These are phyloP conservation scores for Lysandra bellargus DNA, from an alignment of 2,888 invertebrate genomes.

Conservation along the genomic window DNA sequence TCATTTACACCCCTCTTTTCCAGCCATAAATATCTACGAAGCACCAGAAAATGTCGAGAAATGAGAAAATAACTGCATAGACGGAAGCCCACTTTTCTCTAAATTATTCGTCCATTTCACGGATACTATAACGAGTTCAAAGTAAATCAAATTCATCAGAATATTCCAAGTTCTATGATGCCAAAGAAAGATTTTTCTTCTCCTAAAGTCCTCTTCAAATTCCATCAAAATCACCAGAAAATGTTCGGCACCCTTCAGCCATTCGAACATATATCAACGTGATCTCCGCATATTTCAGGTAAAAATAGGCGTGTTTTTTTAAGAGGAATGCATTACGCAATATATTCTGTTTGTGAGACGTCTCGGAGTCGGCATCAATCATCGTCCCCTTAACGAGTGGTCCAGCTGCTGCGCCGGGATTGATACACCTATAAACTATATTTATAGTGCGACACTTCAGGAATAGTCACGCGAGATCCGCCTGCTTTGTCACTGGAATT, in stretches of 20 bases:
- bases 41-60: background rate
- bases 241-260: background rate
- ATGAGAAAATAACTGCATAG: background rate
- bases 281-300: slow-evolving; percentile 28
- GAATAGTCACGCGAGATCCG: slow-evolving; percentile 53
- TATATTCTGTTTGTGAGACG: slow-evolving; percentile 44
- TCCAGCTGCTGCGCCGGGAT: slow-evolving; percentile 72
- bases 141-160: background rate
- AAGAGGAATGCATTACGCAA: slow-evolving; percentile 43
- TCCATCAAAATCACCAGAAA: background rate
- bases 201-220: background rate
- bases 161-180: background rate
- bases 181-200: background rate
- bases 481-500: background rate
- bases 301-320: slow-evolving; percentile 33
- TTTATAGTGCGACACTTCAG: slow-evolving; percentile 68
- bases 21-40: background rate
- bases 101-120: background rate
- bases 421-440: slow-evolving; percentile 77
- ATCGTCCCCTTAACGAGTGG: slow-evolving; percentile 72
- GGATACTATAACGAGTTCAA: background rate
- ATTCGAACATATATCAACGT: slow-evolving; percentile 7
- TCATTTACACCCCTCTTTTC: background rate
- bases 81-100: background rate
- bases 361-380: slow-evolving; percentile 61